A percentile compares a stretch with the other conserved stretches of the same genome.
Evolutionary conservation across 1,140 invertebrate species (phyloP).

Genomic region (Ganaspis sp.): DNA sequence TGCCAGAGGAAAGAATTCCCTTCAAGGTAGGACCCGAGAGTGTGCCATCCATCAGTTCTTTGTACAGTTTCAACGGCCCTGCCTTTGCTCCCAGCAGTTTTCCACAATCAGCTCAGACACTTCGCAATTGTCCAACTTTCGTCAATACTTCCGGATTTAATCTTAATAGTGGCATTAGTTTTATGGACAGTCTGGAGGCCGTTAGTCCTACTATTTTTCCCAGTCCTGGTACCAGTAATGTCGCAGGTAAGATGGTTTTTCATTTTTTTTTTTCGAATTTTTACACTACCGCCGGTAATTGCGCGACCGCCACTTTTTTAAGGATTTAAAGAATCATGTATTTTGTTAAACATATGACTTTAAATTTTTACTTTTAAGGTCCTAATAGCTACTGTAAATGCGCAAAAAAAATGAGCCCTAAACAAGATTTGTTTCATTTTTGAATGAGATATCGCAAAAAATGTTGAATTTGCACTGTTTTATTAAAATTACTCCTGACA

Average conservation of each 20-base stretch:
- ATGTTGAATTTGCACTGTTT: too few species aligned
- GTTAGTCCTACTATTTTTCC: conserved; percentile 67
- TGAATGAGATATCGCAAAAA: too few species aligned
- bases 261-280: conserved; percentile 20
- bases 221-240: conserved; percentile 69
- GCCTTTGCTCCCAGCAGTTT: conserved; percentile 69
- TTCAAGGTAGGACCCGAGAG: conserved; percentile 50
- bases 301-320: too few species aligned
- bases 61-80: conserved; percentile 53
- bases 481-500: too few species aligned
- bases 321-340: too few species aligned
- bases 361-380: too few species aligned
- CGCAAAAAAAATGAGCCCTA: too few species aligned
- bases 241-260: conserved; percentile 63
- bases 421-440: too few species aligned
- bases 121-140: conserved; percentile 61
- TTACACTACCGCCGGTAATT: too few species aligned
- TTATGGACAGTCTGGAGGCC: conserved; percentile 65
- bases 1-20: conserved; percentile 81
- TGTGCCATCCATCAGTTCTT: conserved; percentile 51
- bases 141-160: conserved; percentile 59
- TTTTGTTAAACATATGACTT: too few species aligned
- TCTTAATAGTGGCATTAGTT: conserved; percentile 61
- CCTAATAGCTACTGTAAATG: too few species aligned
- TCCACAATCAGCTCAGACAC: conserved; percentile 64